Base-by-base conservation (phyloP, 2,888 invertebrate genomes). In the Amaurobius ferox region DNA sequence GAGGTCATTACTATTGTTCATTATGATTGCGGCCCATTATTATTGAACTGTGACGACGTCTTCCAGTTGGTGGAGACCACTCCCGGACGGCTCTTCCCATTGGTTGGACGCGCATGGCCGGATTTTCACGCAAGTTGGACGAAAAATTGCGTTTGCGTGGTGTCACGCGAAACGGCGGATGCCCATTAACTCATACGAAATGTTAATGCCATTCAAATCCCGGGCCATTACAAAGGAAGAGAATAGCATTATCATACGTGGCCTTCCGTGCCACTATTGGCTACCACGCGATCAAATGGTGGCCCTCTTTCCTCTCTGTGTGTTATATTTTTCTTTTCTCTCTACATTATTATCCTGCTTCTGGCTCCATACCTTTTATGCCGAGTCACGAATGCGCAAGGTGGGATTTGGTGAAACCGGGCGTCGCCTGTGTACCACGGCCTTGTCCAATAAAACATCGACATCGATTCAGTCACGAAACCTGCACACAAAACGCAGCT, bases 21-120 rank as follows among this genome's bases (percentile, higher is more conserved):
- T 73, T 74, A 81, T 74, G 71, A 72, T 79, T 66, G 40, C 23
- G 44, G 66, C 64, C 48, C 76, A 71, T 76, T 70, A 83, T 83
- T 83, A 71, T 76, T 44, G 70, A 76, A 83, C 62, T 77, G 71
- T 76, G 70, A 70, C 71, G 79, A 55, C 70, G 32, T 70, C 16
- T 35, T 28, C 39, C 26, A n/a, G 2, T 28, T 68, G 39, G 68
- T 39, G 67, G 76, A 61, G n/a, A 30, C 67, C 39, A 16, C 67
- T 67, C 67, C 67, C 64, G 35, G 44, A 68, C 32, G 68, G n/a
- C n/a, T 16, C 79, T 79, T 66, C 72, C 62, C 81, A 81, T 76
- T 79, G 79, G 79, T 70, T 30, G 67, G 67, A 35, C 67, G 64
- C 67, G 67, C 67, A 19, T 67, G 67, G 67, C 32, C 32, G 67